A percentile compares a stretch with the other conserved stretches of the same genome.
phyloP scores from a whole-genome alignment of 2,797 vertebrate species.

The Mallotus villosus region DNA sequence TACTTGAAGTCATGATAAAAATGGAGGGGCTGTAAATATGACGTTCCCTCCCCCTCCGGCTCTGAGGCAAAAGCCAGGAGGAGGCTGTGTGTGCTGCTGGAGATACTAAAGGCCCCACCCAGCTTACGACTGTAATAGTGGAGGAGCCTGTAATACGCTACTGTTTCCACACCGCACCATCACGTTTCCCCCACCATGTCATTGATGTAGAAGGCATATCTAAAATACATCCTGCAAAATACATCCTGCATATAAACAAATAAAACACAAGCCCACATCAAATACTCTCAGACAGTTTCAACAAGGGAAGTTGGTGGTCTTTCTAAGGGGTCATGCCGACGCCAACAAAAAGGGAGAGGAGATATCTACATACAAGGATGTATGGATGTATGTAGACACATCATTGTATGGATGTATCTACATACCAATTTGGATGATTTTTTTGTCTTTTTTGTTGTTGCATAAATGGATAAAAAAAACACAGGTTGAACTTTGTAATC shows the following conservation, averaged over 20 bases:
- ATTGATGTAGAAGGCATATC: conserved; percentile 38
- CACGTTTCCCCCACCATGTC: conserved; percentile 18
- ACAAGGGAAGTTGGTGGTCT: conserved; percentile 15
- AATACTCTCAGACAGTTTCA: conserved; percentile 23
- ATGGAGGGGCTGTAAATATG: conserved; percentile 31
- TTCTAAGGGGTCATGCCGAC: conserved; percentile 11
- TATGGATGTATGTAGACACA: not conserved
- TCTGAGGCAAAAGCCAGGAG: conserved; percentile 25
- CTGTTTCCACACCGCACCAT: conserved; percentile 14
- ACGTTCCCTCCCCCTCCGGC: conserved; percentile 20
- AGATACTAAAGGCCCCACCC: conserved; percentile 5
- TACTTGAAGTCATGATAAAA: conserved; percentile 60
- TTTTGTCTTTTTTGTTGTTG: conserved; percentile 36
- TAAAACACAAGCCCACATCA: conserved; percentile 23
- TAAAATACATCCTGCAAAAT: conserved; percentile 50
- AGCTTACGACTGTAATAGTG: conserved; percentile 1
- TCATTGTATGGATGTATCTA: too few relatives aligned
- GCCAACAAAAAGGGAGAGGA: conserved; percentile 5
- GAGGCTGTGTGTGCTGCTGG: too few relatives aligned
- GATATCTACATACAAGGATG: conserved; percentile 26
- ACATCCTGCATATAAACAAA: conserved; percentile 39
- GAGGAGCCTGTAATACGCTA: conserved; percentile 11
- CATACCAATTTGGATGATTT: too few relatives aligned
- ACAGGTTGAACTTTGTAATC: conserved; percentile 29
- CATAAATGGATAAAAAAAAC: conserved; percentile 52